Evolutionary conservation across 2,888 invertebrate genomes (phyloP), one percentile per base, ranked within the genome.

Genomic region (Hydrotaea cyrtoneurina): DNA sequence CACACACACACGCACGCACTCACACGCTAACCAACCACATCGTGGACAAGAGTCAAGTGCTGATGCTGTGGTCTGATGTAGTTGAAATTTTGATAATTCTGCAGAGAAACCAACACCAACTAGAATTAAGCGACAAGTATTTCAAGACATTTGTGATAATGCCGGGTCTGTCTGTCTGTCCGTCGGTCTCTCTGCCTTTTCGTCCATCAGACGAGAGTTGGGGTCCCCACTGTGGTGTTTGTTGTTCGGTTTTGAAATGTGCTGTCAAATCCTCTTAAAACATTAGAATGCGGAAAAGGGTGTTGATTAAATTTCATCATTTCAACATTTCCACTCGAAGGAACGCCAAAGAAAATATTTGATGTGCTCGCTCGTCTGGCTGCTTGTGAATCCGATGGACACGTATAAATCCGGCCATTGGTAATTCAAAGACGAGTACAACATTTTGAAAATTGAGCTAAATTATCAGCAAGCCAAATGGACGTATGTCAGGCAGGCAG

Each of bases 281-380:
- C 21, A 39, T 46, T 43, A 55, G 76, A 76, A 76, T 76, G 66
- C 76, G 76, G 76, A 76, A 76, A 76, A 64, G 36, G 46, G 36
- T 74, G 73, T 57, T 74, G 73, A 74, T 74, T 74, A 74, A 74
- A 74, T 74, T 57, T 57, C 73, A 74, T 23, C 10, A 74, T 43
- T 23, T 36, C 1, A 19, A 10, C 11, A 43, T 66, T 39, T 66
- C 4, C 8, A 8, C 8, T 57, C 57, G 11, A n/a, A n/a, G n/a
- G n/a, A n/a, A n/a, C n/a, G 8, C 57, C 53, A 53, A 53, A 53
- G 26, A n/a, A n/a, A n/a, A n/a, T 43, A 15, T 39, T 73, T 57
- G 11, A 17, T 74, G 57, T 53, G 10, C 19, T n/a, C n/a, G n/a
- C n/a, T 2, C 17, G 39, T 0, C 55, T 17, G 55, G 17, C 57